Percentiles rank a stretch among this genome's conserved stretches.
phyloP scores from a whole-genome alignment of 2,113 vertebrate genomes.

The Macrotus californicus region DNA sequence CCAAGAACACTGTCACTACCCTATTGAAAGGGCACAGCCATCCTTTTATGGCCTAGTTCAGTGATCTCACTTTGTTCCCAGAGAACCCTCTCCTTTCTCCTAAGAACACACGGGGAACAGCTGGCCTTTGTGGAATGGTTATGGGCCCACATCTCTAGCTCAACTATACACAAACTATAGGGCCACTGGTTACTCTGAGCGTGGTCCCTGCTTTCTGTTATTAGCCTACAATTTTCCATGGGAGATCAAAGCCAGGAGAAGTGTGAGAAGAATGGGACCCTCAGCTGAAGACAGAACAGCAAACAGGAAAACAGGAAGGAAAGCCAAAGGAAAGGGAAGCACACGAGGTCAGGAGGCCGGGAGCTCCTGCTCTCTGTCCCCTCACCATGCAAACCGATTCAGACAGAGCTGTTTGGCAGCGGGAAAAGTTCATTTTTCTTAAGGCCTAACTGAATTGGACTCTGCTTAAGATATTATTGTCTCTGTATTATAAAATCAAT shows the following conservation, averaged over 20 bases:
- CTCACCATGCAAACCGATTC: background rate
- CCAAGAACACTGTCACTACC: background rate
- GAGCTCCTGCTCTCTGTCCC: background rate
- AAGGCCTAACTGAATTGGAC: conserved; percentile 30
- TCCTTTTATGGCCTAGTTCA: background rate
- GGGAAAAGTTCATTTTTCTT: conserved; percentile 43
- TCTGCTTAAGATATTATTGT: conserved; percentile 55
- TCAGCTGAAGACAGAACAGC: background rate
- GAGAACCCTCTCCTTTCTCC: background rate
- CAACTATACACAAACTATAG: background rate
- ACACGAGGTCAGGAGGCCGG: background rate
- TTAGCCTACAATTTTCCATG: background rate
- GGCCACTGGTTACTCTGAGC: background rate
- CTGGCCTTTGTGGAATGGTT: background rate
- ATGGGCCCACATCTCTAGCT: background rate
- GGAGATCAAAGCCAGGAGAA: background rate
- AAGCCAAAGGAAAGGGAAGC: background rate
- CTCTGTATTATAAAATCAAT: conserved; percentile 62
- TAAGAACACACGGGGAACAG: background rate
- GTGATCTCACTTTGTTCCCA: background rate
- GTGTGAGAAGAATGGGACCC: background rate
- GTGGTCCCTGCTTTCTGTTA: background rate
- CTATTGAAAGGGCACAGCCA: background rate
- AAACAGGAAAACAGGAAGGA: background rate
- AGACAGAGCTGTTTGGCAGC: background rate